A percentile compares a stretch with the other conserved stretches of the same genome.
These are phyloP conservation scores for Catharus fuscescens DNA, from an alignment of 2,113 vertebrate species.

Conservation along the genomic window DNA sequence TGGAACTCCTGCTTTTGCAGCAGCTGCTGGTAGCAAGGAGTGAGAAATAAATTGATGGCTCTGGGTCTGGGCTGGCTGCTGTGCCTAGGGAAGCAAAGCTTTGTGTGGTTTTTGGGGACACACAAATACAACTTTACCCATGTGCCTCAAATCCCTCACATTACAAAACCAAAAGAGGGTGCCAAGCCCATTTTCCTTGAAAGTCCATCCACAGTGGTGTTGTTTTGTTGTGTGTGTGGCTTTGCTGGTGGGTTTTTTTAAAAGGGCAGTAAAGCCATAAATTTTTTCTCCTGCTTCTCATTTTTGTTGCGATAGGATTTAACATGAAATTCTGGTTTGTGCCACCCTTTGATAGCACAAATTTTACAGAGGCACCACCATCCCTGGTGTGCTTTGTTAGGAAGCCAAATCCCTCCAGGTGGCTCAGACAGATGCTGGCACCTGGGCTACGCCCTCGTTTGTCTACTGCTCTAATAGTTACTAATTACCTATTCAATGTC, in stretches of 20 bases:
- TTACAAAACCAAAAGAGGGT: neutral
- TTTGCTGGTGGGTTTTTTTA: neutral
- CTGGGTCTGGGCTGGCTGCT: neutral
- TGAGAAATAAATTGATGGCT: neutral
- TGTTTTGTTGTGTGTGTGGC: neutral
- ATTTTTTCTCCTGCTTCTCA: neutral
- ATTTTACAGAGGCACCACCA: conserved; percentile 61
- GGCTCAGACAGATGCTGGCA: conserved; percentile 72
- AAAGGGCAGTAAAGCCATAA: neutral
- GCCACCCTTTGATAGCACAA: conserved; percentile 62
- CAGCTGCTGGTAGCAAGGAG: neutral
- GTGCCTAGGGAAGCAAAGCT: neutral
- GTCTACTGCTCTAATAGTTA: conserved; percentile 79
- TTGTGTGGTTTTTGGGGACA: neutral
- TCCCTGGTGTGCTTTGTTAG: conserved; percentile 72
- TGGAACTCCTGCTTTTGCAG: neutral
- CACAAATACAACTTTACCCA: neutral
- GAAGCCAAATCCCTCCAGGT: conserved; percentile 77
- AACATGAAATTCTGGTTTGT: conserved; percentile 15
- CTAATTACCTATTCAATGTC: conserved; percentile 79
- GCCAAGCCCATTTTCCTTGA: neutral
- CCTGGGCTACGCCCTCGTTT: conserved; percentile 74
- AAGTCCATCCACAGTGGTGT: neutral
- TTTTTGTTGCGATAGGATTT: conserved; percentile 14
- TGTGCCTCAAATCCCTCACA: neutral